phyloP scores from a whole-genome alignment of 1,140 invertebrate genomes.

The Batillaria attramentaria region DNA sequence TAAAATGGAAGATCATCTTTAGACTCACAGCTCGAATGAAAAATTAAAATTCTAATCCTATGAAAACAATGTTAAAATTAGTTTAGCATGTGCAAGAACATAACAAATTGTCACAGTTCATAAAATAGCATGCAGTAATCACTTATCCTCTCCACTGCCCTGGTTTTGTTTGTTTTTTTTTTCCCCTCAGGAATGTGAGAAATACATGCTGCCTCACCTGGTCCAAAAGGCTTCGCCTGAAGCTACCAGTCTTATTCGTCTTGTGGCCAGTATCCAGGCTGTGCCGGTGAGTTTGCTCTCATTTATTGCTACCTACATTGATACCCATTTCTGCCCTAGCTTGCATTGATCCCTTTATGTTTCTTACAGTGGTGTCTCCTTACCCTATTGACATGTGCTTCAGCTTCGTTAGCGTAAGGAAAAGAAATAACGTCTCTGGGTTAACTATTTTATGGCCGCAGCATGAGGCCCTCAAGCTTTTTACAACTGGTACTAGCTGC shows the following conservation, averaged over 20 bases:
- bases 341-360: conserved; percentile 9
- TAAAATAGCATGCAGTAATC: neutral
- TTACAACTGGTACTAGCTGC: too few species aligned
- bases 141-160: neutral
- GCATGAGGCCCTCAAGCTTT: too few species aligned
- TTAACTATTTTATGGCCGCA: too few species aligned
- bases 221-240: conserved; percentile 65
- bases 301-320: too few species aligned
- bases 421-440: too few species aligned
- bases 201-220: conserved; percentile 67
- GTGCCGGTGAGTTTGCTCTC: conserved; percentile 28
- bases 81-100: too few species aligned
- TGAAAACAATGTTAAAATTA: neutral
- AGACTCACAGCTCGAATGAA: too few species aligned
- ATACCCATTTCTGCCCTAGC: too few species aligned
- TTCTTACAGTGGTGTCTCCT: neutral
- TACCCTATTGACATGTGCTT: neutral
- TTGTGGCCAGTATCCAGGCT: conserved; percentile 54
- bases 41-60: neutral
- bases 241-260: conserved; percentile 64
- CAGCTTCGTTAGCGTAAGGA: too few species aligned
- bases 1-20: too few species aligned
- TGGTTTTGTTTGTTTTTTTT: conserved; percentile 14
- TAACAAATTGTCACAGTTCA: neutral
- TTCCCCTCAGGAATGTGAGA: conserved; percentile 60